Evolutionary conservation across 2,797 vertebrate species (phyloP).

Genomic region (Chaetodon trifasciatus): DNA sequence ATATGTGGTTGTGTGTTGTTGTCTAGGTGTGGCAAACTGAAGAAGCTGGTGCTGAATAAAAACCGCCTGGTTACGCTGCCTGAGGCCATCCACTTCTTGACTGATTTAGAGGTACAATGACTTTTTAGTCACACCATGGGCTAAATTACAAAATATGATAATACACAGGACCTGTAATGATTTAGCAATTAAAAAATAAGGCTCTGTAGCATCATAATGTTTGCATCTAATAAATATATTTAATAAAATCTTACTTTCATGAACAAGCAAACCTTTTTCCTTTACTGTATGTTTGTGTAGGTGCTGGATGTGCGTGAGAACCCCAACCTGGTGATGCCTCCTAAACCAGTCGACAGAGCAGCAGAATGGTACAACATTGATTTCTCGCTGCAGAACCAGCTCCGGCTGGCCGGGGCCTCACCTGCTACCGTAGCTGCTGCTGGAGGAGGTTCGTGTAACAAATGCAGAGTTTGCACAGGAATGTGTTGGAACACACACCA

Average conservation of each 20-base stretch:
- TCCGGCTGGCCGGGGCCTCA: conserved; percentile 95
- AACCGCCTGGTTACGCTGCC: conserved; percentile 96
- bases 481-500: background rate
- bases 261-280: background rate
- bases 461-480: background rate
- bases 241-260: background rate
- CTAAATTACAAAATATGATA: background rate
- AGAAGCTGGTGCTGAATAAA: conserved; percentile 96
- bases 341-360: conserved; percentile 90
- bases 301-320: conserved; percentile 96
- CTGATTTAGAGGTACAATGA: conserved; percentile 89
- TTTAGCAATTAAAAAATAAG: background rate
- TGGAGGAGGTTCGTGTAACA: conserved; percentile 82
- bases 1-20: conserved; percentile 49
- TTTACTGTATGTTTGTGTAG: conserved; percentile 72
- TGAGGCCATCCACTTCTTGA: conserved; percentile 95
- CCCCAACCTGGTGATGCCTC: conserved; percentile 97
- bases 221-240: background rate
- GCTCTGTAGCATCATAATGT: background rate
- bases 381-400: conserved; percentile 98
- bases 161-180: background rate
- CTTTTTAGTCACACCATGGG: too few relatives aligned
- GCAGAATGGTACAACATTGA: conserved; percentile 99
- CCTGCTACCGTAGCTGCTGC: conserved; percentile 94
- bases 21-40: conserved; percentile 93